Evolutionary conservation across 2,113 vertebrate genomes (phyloP), one percentile per base, ranked within the genome.

Genomic region (Corythoichthys intestinalis): DNA sequence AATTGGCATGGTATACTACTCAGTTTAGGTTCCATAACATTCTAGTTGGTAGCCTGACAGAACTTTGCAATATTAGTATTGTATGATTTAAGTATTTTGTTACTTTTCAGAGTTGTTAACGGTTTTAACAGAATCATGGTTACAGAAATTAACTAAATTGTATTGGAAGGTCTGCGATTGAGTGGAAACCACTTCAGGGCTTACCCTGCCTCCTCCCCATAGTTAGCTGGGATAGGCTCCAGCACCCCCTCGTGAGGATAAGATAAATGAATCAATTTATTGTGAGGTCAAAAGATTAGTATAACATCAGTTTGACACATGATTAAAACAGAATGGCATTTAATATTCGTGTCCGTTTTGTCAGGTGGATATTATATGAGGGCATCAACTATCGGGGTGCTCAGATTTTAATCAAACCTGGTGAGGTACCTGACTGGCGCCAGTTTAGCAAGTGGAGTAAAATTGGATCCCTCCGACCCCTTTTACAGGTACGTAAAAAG

Each of bases 311-410:
- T 57, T 35, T 17, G 8, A 59, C 48, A 49, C 41, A 49, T 67
- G 34, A 44, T 8, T 44, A 61, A 9, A 54, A 17, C 20, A 57
- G 54, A 57, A 49, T 3, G 20, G 15, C 38, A 10, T 41, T 14
- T 54, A 37, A 70, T 52, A 58, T 8, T 1, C 58, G 4, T 44
- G 4, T 39, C 10, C 35, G 61, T 14, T 4, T 38, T 2, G 17
- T 47, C 73, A 98, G 96, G 81, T 98, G 96, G 96, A 80, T 98
- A 3, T 86, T 94, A 58, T 98, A 98, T 0, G 94, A 97, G 73
- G 92, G 88, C 1, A 89, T 90, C 78, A 95, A 93, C 86, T 98
- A 95, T 73, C 89, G 93, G 65, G 96, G 96, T 0, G 89, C 87
- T 57, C 95, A 98, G 90, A 89, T 95, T 78, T 82, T 98, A 5